These are phyloP conservation scores for Drosophila littoralis DNA, from an alignment of 1,140 invertebrate species.

Conservation along the genomic window DNA sequence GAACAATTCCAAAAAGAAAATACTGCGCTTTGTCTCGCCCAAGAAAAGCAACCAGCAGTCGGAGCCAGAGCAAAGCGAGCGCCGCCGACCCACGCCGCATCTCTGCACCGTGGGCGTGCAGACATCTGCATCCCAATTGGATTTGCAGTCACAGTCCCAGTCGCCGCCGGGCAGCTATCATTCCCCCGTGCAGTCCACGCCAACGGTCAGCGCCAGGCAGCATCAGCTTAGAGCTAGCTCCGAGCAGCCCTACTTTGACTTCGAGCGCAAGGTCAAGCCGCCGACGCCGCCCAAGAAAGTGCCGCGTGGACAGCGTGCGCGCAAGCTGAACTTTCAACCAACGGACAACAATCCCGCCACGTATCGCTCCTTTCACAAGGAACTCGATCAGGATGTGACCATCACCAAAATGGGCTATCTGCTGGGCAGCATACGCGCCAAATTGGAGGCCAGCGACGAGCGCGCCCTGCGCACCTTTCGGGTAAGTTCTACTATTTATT, in stretches of 20 bases:
- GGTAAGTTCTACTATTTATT: constrained; percentile 56
- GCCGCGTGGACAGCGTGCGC: constrained; percentile 54
- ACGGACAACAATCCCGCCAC: constrained; percentile 26
- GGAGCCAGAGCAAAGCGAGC: background rate
- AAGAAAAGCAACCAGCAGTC: constrained; percentile 63
- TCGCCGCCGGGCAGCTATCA: constrained; percentile 80
- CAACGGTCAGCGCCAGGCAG: constrained; percentile 44
- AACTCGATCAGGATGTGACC: constrained; percentile 76
- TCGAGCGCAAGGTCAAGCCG: constrained; percentile 68
- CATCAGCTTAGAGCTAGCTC: constrained; percentile 44
- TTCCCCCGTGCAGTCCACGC: constrained; percentile 71
- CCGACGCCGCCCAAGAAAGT: constrained; percentile 67
- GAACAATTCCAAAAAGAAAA: constrained; percentile 76
- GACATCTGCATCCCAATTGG: constrained; percentile 59
- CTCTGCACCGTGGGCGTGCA: constrained; percentile 72
- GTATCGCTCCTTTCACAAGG: constrained; percentile 76
- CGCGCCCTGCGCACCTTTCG: constrained; percentile 63
- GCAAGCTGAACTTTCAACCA: constrained; percentile 69
- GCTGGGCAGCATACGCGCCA: constrained; percentile 73
- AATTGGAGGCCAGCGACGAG: constrained; percentile 76
- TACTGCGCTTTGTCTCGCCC: constrained; percentile 75
- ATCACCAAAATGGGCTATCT: constrained; percentile 77
- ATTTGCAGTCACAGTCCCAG: constrained; percentile 66
- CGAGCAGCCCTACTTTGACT: constrained; percentile 63
- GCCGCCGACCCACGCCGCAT: constrained; percentile 12